Base-by-base conservation (phyloP, 1,140 invertebrate genomes). In the Tetraneura akinire region DNA sequence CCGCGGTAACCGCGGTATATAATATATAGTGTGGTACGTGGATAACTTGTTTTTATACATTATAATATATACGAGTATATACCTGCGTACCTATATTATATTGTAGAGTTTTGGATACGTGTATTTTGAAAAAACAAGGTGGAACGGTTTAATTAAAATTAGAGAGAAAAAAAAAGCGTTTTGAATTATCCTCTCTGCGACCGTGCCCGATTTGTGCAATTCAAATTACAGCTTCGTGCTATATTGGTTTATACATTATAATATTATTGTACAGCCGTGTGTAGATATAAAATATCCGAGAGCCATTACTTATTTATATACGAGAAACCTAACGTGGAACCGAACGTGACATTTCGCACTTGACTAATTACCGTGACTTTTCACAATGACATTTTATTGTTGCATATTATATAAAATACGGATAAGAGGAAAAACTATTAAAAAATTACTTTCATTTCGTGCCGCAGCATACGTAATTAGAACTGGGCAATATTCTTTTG, bases 371-470 rank as follows among this genome's bases (percentile, higher is more conserved):
- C 74, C 74, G 55, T 78, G 74, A 78, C 74, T 60, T 60, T 78
- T 62, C 51, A 23, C 74, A 47, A 62, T 62, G 74, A 78, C 74
- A 78, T 78, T 78, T 78, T 62, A 76, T 76, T 23, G 73, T 76
- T 57, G n/a, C n/a, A 23, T 26, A 14, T 62, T 57, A 76, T 76
- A 78, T 78, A 78, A 62, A 60, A 62, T 37, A 78, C 53, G 55
- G 74, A 62, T 78, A 78, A 78, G 74, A 78, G 55, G 74, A 60
- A 78, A 78, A 78, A 26, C 74, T 62, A 78, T 78, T 62, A 78
- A 78, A 37, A 78, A 62, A 78, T 78, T 78, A 78, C 74, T 78
- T 78, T 78, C 74, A 78, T 78, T 78, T 78, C 74, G 74, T 78
- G 74, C 74, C 74, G 55, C 55, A 16, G 74, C 32, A 78, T 78